Evolutionary conservation across 1,140 invertebrate species (phyloP), one percentile per base, ranked within the genome.

Genomic region (Triops cancriformis): DNA sequence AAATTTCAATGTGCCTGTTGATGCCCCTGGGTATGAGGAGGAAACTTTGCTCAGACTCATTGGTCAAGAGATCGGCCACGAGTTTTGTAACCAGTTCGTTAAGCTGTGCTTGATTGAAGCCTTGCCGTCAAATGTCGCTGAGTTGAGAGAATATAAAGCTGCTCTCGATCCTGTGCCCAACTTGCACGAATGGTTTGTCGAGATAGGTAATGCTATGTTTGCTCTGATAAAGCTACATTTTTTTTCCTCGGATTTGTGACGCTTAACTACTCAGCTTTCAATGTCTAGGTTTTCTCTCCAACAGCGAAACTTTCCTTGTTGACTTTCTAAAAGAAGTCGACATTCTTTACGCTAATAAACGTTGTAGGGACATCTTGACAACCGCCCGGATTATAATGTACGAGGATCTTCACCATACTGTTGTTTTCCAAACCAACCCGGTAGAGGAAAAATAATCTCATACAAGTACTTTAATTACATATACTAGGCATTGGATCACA

Each of bases 301-400:
- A 87, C 1, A 83, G 89, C 73, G 83, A 85, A 23, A 85, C 87
- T 1, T 83, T 92, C 12, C 81, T 88, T 11, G 81, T 85, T 6
- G 86, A 91, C 72, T 95, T 94, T 83, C 88, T 90, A 2, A 87
- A 89, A 37, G 91, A 94, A 84, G 89, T 96, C 51, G 91, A 95
- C 82, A 85, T 88, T 7, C 84, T 94, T 27, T 95, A 93, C 85
- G 89, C 92, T 43, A 89, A 92, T 80, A 93, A 94, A 83, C 90
- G 92, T 76, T 64, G 51, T 23, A 91, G 91, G 81, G 88, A 91
- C 77, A 90, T 94, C 73, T 82, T 94, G 28, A 87, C 89, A 37
- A 88, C 86, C 80, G 93, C 94, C 0, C 85, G 89, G 72, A 86
- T 85, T 79, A 89, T 96, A 27, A 93, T 95, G 87, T 89, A 90